Conservation (phyloP, 2,797 vertebrate genomes). For the Rhynchotus rufescens region DNA sequence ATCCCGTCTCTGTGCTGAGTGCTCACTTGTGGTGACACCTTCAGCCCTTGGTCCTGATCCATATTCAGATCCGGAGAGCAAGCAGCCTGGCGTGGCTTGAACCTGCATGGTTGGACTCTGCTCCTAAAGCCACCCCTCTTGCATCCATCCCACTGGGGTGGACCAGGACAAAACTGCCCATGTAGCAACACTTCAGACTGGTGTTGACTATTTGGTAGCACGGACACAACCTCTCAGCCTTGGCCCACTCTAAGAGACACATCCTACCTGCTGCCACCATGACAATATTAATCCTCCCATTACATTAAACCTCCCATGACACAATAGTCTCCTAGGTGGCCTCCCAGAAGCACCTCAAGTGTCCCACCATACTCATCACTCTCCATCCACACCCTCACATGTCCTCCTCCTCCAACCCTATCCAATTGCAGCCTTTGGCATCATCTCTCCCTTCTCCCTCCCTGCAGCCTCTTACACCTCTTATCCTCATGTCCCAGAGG, state of each 20-base stretch:
- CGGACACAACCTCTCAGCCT: not conserved
- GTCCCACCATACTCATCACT: too few species aligned
- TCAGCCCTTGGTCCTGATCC: not conserved
- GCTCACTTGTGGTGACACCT: fast-evolving
- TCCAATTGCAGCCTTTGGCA: fast-evolving
- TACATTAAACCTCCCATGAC: not conserved
- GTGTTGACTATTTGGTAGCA: not conserved
- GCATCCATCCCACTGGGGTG: too few species aligned
- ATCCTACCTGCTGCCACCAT: not conserved
- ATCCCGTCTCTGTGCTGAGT: too few species aligned
- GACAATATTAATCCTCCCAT: not conserved
- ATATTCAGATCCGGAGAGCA: too few species aligned
- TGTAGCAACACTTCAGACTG: too few species aligned
- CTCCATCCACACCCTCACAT: too few species aligned
- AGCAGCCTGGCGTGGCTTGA: too few species aligned
- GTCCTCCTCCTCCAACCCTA: not conserved
- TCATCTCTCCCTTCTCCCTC: not conserved
- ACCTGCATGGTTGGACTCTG: too few species aligned
- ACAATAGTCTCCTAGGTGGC: not conserved
- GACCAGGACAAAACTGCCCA: too few species aligned
- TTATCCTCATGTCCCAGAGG: fast-evolving
- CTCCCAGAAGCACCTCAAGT: not conserved
- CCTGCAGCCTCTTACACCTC: not conserved
- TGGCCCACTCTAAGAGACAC: too few species aligned
- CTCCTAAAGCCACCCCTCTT: too few species aligned